Evolutionary conservation across 1,140 invertebrate species (phyloP), one percentile per base, ranked within the genome.

Genomic region (Laupala kohalensis): DNA sequence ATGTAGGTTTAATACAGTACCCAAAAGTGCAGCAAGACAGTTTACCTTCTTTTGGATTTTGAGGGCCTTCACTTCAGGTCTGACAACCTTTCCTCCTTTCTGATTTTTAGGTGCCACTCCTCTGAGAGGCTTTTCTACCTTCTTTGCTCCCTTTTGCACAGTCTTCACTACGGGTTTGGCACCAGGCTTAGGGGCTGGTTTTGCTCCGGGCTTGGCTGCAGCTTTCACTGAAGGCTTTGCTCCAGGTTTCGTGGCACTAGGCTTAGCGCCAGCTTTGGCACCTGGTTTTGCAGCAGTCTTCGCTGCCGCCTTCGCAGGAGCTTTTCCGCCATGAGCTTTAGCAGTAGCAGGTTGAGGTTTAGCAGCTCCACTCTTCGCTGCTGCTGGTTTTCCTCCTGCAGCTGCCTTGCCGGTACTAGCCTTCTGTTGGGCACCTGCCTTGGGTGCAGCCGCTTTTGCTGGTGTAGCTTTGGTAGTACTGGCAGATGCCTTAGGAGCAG

Each of bases 1-100:
- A 83, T 79, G 26, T 25, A 65, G 6, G 65, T 15, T 9, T 6
- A 2, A 30, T 5, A 68, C 26, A 71, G 25, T 37, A 65, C 64
- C 23, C 1, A 65, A 19, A 6, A 65, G 23, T 24, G n/a, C 9
- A 65, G 6, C 25, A 65, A 3, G 64, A 68, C 12, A 25, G 75
- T 76, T 78, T 80, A 93, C 92, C 88, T 94, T 94, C 76, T 89
- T 90, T 80, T 93, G 90, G 25, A 88, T 85, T 79, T 90, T 91
- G 64, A 88, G 83, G 69, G 91, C 91, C 75, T 83, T 78, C 23
- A 81, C 74, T 29, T 81, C 76, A 64, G 25, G 71, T 70, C 68
- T 72, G 25, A 37, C 6, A 15, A 69, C 27, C 29, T 75, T 79
- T 75, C 37, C 74, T 72, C n/a, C 74, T 70, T 77, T 79, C 72